Evolutionary conservation across 2,888 invertebrate genomes (phyloP), one percentile per base, ranked within the genome.

Genomic region (Baronia brevicornis): DNA sequence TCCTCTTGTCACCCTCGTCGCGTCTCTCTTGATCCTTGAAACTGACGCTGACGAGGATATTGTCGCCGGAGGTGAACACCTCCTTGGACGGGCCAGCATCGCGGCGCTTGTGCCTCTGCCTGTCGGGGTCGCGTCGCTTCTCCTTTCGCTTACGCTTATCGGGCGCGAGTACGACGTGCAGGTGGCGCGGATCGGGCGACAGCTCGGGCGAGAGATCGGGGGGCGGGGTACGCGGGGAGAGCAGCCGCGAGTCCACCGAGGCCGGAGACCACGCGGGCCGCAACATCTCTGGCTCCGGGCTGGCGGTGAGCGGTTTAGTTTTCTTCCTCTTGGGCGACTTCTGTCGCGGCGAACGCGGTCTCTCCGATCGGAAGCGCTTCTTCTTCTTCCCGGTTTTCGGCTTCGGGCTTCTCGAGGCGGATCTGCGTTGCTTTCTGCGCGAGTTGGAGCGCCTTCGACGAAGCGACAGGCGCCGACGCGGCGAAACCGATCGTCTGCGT

Each of bases 61-160:
- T 96, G 71, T 96, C 94, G 2, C 96, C 96, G 5, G 95, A 95
- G 0, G 96, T 94, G 65, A 95, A 96, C 2, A 96, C 94, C 74
- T 95, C 95, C 66, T 96, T 96, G 2, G 92, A 92, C 1, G 93
- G 92, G 0, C 64, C 41, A n/a, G 35, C 62, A 20, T 45, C 36
- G 85, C 87, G n/a, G 85, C 48, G 31, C 60, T 64, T 61, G 3
- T 61, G 54, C 44, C 57, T 62, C 11, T 54, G 52, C 10, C 49
- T 46, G 31, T 51, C 59, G 24, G 49, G 54, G 27, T 48, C 52
- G 34, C 48, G 46, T 9, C 41, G 41, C 5, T 47, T 36, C 20
- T 42, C 29, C 32, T 37, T 42, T 33, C 44, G 44, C 51, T 57
- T 35, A 49, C 60, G 29, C 43, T 53, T 10, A 43, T 51, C 33